A percentile compares a stretch with the other conserved stretches of the same genome.
These are phyloP conservation scores for Etia nguti DNA, from an alignment of 2,113 vertebrate species.

Conservation along the genomic window DNA sequence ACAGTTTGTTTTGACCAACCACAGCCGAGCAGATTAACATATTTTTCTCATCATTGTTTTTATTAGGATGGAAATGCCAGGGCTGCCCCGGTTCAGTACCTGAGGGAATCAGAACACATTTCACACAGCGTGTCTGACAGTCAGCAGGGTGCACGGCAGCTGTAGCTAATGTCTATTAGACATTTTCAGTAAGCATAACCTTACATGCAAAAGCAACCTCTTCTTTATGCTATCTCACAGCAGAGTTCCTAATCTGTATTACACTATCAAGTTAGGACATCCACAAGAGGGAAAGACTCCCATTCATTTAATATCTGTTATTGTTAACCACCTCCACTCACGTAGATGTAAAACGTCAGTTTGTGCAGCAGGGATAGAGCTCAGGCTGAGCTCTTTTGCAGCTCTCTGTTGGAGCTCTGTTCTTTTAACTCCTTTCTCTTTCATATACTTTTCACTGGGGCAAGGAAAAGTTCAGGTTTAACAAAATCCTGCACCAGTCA, in stretches of 20 bases:
- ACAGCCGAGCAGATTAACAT: constrained; percentile 56
- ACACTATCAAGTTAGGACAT: constrained; percentile 6
- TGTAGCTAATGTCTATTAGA: not conserved
- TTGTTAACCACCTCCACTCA: constrained; percentile 27
- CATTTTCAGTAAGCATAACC: not conserved
- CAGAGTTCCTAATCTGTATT: constrained; percentile 3
- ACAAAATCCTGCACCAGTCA: not conserved
- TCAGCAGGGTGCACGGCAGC: not conserved
- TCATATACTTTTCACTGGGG: not conserved
- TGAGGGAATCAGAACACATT: constrained; percentile 21
- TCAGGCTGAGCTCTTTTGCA: not conserved
- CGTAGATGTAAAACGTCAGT: not conserved
- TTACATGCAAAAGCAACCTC: not conserved
- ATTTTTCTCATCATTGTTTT: constrained; percentile 65
- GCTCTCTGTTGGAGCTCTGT: too few species aligned
- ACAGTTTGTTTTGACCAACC: constrained; percentile 57
- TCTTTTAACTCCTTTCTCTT: not conserved
- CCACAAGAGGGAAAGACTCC: constrained; percentile 6
- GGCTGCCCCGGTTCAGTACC: constrained; percentile 20
- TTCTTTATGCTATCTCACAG: not conserved
- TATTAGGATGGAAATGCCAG: constrained; percentile 67
- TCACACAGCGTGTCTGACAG: not conserved
- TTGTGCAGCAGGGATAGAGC: not conserved
- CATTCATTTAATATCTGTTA: constrained; percentile 28
- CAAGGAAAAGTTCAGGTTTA: not conserved